Evolutionary conservation across 2,888 invertebrate species (phyloP).

Genomic region (Aleiodes testaceus): DNA sequence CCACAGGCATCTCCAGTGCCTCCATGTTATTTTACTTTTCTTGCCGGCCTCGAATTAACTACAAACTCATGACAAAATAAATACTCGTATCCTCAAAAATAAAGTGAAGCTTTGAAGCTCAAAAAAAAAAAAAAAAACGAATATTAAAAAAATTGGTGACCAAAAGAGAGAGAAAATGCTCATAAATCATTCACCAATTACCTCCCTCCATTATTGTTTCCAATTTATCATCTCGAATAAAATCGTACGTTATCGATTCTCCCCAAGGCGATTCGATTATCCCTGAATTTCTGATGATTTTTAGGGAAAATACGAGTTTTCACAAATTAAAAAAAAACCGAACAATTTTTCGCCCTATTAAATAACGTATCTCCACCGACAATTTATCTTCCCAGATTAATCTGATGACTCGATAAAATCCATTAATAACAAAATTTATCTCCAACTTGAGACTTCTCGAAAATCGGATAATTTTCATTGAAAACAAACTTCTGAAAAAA

Average conservation of each 20-base stretch:
- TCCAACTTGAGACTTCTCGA: neutral
- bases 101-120: too few species aligned
- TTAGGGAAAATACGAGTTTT: too few species aligned
- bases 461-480: conserved; percentile 21
- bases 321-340: too few species aligned
- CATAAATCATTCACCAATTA: conserved; percentile 33
- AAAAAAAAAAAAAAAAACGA: neutral
- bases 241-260: too few species aligned
- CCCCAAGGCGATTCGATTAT: too few species aligned
- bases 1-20: conserved; percentile 26
- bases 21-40: neutral
- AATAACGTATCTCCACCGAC: too few species aligned
- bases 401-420: conserved; percentile 2
- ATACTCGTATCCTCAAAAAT: conserved; percentile 11
- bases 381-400: neutral
- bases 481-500: neutral
- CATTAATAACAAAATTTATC: conserved; percentile 15
- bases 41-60: conserved; percentile 30
- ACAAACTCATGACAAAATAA: conserved; percentile 41
- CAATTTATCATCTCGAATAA: conserved; percentile 33
- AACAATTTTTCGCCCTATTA: too few species aligned
- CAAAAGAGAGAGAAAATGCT: conserved; percentile 2
- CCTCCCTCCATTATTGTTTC: conserved; percentile 22
- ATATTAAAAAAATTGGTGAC: conserved; percentile 7
- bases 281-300: too few species aligned